Evolutionary conservation across 2,797 vertebrate genomes (phyloP).

Genomic region (Clarias laeviceps): DNA sequence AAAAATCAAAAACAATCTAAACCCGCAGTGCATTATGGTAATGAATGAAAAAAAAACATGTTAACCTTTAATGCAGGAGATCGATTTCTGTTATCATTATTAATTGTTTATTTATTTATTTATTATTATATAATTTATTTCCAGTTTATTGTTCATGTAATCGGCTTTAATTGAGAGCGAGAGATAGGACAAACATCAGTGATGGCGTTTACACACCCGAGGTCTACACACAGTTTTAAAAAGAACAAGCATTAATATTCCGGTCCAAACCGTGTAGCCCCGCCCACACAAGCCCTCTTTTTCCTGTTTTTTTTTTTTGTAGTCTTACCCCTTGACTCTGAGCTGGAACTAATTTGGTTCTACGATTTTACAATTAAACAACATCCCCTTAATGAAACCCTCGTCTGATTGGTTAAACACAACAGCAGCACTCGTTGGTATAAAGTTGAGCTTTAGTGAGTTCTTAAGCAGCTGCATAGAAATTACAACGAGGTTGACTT

Average conservation of each 20-base stretch:
- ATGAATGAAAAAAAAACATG: neutral
- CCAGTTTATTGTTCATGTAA: neutral
- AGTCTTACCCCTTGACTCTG: neutral
- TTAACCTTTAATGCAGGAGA: neutral
- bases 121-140: neutral
- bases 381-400: neutral
- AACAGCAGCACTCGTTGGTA: neutral
- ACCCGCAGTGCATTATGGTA: conserved; percentile 19
- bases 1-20: neutral
- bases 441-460: neutral
- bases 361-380: neutral
- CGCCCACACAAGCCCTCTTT: neutral
- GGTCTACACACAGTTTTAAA: neutral
- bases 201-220: neutral
- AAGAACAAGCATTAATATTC: neutral
- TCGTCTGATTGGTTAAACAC: neutral
- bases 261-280: neutral
- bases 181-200: neutral
- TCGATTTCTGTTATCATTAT: neutral
- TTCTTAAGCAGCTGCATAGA: neutral
- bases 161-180: neutral
- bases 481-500: neutral
- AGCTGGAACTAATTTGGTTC: neutral
- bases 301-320: neutral
- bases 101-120: neutral